Percentiles rank a stretch among this genome's conserved stretches.
Conservation (phyloP, 2,113 vertebrate species). For the Callocephalon fimbriatum region DNA sequence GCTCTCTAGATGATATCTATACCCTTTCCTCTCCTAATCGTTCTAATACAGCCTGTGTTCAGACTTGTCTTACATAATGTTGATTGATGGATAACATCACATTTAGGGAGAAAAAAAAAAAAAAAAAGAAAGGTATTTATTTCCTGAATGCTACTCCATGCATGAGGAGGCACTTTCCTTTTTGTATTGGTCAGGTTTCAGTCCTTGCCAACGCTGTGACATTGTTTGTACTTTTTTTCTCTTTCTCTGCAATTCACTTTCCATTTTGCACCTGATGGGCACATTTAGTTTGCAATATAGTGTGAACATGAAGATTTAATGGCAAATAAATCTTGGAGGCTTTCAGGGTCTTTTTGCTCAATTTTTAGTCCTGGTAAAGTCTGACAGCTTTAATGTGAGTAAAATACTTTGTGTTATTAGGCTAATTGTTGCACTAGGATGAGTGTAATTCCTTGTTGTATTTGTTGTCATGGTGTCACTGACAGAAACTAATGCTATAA, state of each 20-base stretch:
- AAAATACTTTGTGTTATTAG: neutral
- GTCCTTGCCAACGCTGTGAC: neutral
- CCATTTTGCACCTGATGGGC: neutral
- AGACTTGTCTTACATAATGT: neutral
- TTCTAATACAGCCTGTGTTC: neutral
- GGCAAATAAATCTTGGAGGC: neutral
- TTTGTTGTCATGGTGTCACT: neutral
- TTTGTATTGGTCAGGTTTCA: neutral
- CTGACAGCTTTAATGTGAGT: neutral
- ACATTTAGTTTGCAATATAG: conserved; percentile 12
- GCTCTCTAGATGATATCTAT: neutral
- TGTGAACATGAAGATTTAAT: neutral
- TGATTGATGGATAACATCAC: neutral
- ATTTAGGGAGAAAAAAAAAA: neutral
- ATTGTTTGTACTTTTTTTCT: neutral
- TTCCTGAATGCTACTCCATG: neutral
- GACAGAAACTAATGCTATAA: neutral
- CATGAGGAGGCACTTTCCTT: neutral
- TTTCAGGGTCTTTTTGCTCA: neutral
- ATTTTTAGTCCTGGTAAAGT: neutral
- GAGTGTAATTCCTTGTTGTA: neutral
- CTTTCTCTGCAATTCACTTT: neutral
- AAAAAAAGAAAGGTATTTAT: neutral
- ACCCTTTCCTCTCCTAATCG: neutral
- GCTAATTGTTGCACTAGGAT: neutral